phyloP scores from a whole-genome alignment of 2,888 invertebrate species.

The Morpho deidamia region DNA sequence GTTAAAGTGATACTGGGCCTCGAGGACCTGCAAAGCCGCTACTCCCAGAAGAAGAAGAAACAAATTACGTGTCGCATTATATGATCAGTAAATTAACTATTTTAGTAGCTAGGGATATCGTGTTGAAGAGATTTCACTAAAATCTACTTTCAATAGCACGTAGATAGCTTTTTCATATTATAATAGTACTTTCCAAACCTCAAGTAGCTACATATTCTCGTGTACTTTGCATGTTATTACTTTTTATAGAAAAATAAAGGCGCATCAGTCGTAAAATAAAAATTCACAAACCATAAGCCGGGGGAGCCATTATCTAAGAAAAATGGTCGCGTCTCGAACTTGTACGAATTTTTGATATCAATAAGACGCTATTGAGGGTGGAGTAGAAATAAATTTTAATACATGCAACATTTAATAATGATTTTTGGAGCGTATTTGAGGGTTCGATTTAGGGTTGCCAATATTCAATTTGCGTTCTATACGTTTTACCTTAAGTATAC shows the following conservation, averaged over 20 bases:
- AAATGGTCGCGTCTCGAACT: slow-evolving; percentile 31
- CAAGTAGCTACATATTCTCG: background rate
- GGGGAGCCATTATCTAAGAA: slow-evolving; percentile 32
- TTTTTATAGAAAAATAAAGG: slow-evolving; percentile 12
- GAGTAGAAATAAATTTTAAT: slow-evolving; percentile 55
- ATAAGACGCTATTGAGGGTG: slow-evolving; percentile 18
- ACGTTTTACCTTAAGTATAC: too few relatives aligned
- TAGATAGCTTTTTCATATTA: too few relatives aligned
- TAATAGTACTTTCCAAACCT: background rate
- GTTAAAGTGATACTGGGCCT: too few relatives aligned
- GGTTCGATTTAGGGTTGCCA: slow-evolving; percentile 32
- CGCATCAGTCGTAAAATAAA: slow-evolving; percentile 30
- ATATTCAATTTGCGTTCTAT: slow-evolving; percentile 6
- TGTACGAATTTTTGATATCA: slow-evolving; percentile 42
- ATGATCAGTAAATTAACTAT: too few relatives aligned
- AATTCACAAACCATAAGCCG: slow-evolving; percentile 49
- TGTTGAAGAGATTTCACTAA: too few relatives aligned
- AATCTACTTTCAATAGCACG: too few relatives aligned
- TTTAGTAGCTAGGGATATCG: too few relatives aligned
- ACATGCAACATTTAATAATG: slow-evolving; percentile 72
- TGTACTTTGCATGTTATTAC: slow-evolving; percentile 11
- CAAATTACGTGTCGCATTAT: too few relatives aligned
- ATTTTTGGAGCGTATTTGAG: slow-evolving; percentile 42
- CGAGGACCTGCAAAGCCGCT: too few relatives aligned
- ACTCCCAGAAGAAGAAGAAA: too few relatives aligned